These are phyloP conservation scores for Blennius ocellaris DNA, from an alignment of 2,113 vertebrate species.

Conservation along the genomic window DNA sequence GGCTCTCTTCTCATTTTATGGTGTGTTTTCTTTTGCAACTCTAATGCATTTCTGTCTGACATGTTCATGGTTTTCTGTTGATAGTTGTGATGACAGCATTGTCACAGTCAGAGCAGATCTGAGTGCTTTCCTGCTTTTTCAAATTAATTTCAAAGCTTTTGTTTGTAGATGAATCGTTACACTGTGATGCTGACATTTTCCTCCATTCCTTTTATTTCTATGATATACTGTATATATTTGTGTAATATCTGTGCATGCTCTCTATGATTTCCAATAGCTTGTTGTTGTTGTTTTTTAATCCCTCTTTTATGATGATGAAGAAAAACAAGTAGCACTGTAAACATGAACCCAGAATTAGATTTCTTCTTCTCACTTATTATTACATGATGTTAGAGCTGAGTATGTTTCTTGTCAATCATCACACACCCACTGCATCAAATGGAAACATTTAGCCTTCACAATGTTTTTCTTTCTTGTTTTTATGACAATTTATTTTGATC, in stretches of 20 bases:
- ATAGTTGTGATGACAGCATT: not conserved
- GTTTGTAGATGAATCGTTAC: not conserved
- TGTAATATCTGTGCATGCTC: not conserved
- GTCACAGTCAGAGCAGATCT: too few relatives aligned
- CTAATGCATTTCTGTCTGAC: not conserved
- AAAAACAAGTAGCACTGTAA: not conserved
- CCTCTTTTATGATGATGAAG: too few relatives aligned
- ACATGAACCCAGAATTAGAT: slow-evolving; percentile 10
- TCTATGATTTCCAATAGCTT: not conserved
- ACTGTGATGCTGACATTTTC: not conserved
- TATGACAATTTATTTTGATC: not conserved
- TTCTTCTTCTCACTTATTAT: slow-evolving; percentile 13
- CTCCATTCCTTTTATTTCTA: not conserved
- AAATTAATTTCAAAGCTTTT: too few relatives aligned
- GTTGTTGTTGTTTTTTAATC: slow-evolving; percentile 1
- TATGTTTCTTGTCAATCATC: slow-evolving; percentile 27
- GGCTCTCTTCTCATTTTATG: slow-evolving; percentile 28
- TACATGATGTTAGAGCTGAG: slow-evolving; percentile 8
- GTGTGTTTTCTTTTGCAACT: not conserved
- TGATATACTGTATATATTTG: too few relatives aligned
- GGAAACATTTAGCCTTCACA: not conserved
- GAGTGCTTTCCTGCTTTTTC: too few relatives aligned
- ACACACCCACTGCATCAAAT: not conserved
- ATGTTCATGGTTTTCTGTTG: slow-evolving; percentile 29
- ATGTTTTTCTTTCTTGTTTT: not conserved